Conservation (phyloP, 1,140 invertebrate genomes). For the Zaprionus taronus region DNA sequence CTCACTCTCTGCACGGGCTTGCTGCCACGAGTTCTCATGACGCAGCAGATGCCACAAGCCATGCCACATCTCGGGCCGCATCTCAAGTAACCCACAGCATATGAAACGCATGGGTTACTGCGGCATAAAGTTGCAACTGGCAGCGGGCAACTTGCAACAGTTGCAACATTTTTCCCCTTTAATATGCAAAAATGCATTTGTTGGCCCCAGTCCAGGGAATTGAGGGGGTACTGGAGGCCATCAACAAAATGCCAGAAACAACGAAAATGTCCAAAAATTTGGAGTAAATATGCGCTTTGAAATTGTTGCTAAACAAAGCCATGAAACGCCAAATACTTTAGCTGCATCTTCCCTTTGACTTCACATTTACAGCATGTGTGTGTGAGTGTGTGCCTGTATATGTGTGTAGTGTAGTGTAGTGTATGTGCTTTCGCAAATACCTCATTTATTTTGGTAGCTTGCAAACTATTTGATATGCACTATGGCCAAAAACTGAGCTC, state of each 20-base stretch:
- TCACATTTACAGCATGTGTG: background rate
- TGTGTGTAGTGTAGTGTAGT: background rate
- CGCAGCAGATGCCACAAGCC: background rate
- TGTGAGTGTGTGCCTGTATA: conserved; percentile 5
- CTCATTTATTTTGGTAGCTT: background rate
- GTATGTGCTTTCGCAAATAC: background rate
- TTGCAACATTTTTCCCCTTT: background rate
- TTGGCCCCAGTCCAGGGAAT: background rate
- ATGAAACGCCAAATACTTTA: conserved; percentile 29
- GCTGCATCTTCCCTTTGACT: conserved; percentile 33
- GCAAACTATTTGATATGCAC: conserved; percentile 1
- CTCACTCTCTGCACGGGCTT: background rate
- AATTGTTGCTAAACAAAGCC: conserved; percentile 34
- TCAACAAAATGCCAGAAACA: conserved; percentile 17
- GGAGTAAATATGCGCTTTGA: conserved; percentile 42
- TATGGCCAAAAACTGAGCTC: background rate
- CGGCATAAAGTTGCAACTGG: conserved; percentile 13
- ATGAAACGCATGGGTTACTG: conserved; percentile 10
- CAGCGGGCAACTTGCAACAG: conserved; percentile 1
- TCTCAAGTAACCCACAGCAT: background rate
- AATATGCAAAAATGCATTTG: conserved; percentile 31
- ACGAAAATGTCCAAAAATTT: conserved; percentile 18
- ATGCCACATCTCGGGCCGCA: background rate
- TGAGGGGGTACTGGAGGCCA: background rate
- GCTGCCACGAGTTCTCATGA: background rate